These are phyloP conservation scores for Lymantria monacha DNA, from an alignment of 2,888 invertebrate genomes.

Conservation along the genomic window DNA sequence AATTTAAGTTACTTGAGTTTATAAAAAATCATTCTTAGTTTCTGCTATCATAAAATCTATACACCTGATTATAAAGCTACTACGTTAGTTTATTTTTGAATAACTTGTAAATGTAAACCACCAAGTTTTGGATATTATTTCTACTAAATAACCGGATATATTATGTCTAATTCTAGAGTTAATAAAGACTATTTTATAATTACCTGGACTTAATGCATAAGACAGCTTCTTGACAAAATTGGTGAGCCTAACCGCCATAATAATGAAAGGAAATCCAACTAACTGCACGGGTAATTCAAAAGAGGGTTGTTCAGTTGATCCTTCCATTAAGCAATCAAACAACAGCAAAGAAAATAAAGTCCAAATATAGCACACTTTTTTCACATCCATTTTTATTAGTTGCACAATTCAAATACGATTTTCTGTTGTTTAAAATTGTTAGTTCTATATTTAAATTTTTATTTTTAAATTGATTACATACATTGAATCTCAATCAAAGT, in stretches of 20 bases:
- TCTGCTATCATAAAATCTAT: no score
- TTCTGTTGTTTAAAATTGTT: constrained; percentile 1
- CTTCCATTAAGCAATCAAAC: constrained; percentile 60
- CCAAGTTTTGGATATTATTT: no score
- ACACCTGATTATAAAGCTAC: no score
- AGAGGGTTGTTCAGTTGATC: constrained; percentile 49
- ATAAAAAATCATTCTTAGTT: no score
- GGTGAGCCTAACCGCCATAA: constrained; percentile 88
- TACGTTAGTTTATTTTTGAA: no score
- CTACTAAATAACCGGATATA: no score
- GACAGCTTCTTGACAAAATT: constrained; percentile 92
- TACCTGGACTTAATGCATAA: constrained; percentile 84
- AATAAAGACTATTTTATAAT: constrained; percentile 1
- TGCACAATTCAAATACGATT: background rate
- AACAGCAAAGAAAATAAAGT: constrained; percentile 53
- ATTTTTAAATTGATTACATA: constrained; percentile 19
- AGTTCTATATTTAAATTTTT: background rate
- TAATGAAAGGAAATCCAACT: constrained; percentile 91
- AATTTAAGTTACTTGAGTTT: no score
- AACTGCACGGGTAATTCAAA: constrained; percentile 90
- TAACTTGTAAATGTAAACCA: no score
- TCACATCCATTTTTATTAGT: constrained; percentile 51
- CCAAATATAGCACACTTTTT: constrained; percentile 63
- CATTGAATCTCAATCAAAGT: constrained; percentile 15
- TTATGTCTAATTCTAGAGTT: no score